Evolutionary conservation across 2,888 invertebrate species (phyloP), one percentile per base, ranked within the genome.

Genomic region (Lottia gigantea): DNA sequence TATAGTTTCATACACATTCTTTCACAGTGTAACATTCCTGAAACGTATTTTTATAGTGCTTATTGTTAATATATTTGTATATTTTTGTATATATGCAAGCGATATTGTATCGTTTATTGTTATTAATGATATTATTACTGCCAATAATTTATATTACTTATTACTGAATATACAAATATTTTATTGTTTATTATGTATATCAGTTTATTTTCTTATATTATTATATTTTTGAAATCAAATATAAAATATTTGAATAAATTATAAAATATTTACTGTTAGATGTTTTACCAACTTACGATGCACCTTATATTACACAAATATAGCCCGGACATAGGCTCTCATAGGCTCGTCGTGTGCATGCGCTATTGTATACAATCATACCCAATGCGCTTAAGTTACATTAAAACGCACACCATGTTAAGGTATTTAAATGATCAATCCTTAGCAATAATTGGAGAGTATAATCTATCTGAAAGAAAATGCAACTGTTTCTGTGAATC

Each of bases 1-100:
- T 23, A 55, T 55, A 55, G 19, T 55, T 55, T 55, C 40, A 40
- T 40, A 40, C 40, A 40, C 40, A 40, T 8, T 40, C 40, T 11
- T 40, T 8, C 6, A 55, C 55, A 55, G 12, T 11, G 12, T 19
- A 55, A 23, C 55, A 55, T 55, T 55, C 19, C 55, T 19, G 19
- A 55, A 19, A 55, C 23, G 55, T 55, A 55, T 55, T 55, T 55
- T 55, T 19, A 55, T 55, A 55, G 55, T 55, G 55, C 55, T 55
- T 55, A 19, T 55, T 55, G 55, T 55, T 55, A 55, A 55, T 55
- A 55, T 23, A 55, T 12, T 19, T 23, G 19, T 55, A 55, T 55
- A 55, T 55, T 55, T 55, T 55, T 55, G 55, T 55, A 55, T 55
- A 55, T 55, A 15, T 55, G 55, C 23, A 55, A 23, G 23, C 23